phyloP scores from a whole-genome alignment of 2,797 vertebrate species.

The Gadopsis bispinosus region DNA sequence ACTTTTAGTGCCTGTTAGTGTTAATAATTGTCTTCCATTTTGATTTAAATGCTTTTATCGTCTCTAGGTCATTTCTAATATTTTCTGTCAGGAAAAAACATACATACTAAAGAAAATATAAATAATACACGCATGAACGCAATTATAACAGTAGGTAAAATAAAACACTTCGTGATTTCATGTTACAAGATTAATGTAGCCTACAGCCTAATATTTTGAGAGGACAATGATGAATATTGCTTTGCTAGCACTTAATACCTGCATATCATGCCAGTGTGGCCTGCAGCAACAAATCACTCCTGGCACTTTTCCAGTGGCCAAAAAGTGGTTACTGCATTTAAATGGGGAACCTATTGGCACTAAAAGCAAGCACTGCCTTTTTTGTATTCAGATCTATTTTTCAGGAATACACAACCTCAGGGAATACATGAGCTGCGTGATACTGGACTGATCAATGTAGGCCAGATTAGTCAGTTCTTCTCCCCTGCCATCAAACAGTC shows the following conservation, averaged over 20 bases:
- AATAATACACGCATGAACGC: neutral
- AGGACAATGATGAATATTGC: neutral
- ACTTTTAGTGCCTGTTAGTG: neutral
- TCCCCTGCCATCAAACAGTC: slow-evolving; percentile 33
- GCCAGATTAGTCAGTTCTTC: slow-evolving; percentile 7
- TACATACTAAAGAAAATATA: too few relatives aligned
- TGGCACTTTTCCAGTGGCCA: neutral
- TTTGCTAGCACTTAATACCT: neutral
- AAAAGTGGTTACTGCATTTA: neutral
- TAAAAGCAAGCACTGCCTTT: neutral
- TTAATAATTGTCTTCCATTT: neutral
- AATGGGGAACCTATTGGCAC: slow-evolving; percentile 6
- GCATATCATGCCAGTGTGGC: neutral
- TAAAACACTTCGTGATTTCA: neutral
- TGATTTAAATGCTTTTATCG: neutral
- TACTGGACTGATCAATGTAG: slow-evolving; percentile 8
- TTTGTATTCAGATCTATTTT: slow-evolving; percentile 9
- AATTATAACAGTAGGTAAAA: neutral
- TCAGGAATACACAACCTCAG: slow-evolving; percentile 12
- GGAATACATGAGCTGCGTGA: slow-evolving; percentile 17
- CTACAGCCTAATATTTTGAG: neutral
- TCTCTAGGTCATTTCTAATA: neutral
- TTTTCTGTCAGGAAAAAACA: neutral
- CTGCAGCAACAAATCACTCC: neutral
- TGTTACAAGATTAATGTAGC: neutral